phyloP scores from a whole-genome alignment of 2,797 vertebrate species.

The Sebastes jordani region DNA sequence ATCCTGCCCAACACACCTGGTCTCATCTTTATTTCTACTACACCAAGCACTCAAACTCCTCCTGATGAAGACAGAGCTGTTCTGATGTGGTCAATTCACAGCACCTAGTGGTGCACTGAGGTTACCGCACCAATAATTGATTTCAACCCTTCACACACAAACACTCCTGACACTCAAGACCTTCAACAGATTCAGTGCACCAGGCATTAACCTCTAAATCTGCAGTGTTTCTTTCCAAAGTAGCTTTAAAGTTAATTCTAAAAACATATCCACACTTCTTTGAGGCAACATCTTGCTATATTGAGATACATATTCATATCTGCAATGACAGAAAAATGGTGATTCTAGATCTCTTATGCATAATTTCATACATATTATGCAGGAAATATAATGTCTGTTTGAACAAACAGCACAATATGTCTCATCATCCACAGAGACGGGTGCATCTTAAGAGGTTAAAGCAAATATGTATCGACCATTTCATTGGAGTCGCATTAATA shows the following conservation, averaged over 20 bases:
- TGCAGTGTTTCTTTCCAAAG: background rate
- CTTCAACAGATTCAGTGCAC: background rate
- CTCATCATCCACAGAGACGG: background rate
- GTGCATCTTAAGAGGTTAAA: background rate
- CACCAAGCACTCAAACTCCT: conserved; percentile 3
- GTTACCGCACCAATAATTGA: conserved; percentile 31
- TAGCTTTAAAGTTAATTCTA: background rate
- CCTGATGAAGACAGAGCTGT: conserved; percentile 14
- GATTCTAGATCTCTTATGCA: background rate
- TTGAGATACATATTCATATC: background rate
- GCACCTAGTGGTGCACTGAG: conserved; percentile 57
- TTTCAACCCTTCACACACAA: background rate
- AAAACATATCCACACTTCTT: background rate
- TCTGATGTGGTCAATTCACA: conserved; percentile 34
- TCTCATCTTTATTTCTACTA: conserved; percentile 30
- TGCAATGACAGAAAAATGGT: background rate
- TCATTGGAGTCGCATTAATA: background rate
- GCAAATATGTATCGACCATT: background rate
- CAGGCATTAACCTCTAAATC: background rate
- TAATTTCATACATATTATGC: background rate
- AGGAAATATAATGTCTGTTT: background rate
- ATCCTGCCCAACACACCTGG: background rate
- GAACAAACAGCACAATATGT: background rate
- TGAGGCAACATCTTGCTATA: background rate
- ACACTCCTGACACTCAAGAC: background rate